Evolutionary conservation across 2,113 vertebrate species (phyloP).

Genomic region (Silurus glanis): DNA sequence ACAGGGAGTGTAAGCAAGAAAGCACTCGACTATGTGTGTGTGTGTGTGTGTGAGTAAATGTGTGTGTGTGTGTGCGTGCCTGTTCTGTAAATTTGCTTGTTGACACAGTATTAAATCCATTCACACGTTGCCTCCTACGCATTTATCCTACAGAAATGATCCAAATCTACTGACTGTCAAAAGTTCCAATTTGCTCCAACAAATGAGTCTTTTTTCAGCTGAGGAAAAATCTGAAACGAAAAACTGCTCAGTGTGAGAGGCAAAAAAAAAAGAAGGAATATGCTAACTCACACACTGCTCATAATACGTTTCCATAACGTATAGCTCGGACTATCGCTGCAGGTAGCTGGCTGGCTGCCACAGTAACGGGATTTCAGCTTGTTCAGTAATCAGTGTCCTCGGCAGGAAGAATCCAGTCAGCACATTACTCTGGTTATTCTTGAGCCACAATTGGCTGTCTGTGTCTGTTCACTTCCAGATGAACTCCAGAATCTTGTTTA

Average conservation of each 20-base stretch:
- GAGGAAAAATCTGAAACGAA: background rate
- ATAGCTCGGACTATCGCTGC: background rate
- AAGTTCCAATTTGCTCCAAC: slow-evolving; percentile 10
- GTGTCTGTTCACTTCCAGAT: background rate
- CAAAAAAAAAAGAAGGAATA: background rate
- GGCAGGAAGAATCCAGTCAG: background rate
- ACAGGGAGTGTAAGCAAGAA: background rate
- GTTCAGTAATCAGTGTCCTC: background rate
- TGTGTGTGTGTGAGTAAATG: background rate
- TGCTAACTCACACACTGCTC: background rate
- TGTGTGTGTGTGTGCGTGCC: background rate
- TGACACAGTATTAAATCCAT: slow-evolving; percentile 25
- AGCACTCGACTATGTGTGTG: background rate
- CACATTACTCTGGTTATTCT: background rate
- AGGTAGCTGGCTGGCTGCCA: background rate
- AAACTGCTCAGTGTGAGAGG: slow-evolving; percentile 6
- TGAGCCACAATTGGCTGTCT: background rate
- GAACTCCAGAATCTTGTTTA: background rate
- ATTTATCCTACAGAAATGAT: background rate
- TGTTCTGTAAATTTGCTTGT: slow-evolving; percentile 31
- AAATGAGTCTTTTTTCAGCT: slow-evolving; percentile 8
- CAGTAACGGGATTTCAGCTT: background rate
- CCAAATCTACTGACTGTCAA: slow-evolving; percentile 11
- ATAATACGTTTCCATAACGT: background rate
- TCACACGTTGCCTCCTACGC: slow-evolving; percentile 21